Evolutionary conservation across 2,888 invertebrate species (phyloP).

Genomic region (Eristalis intricaria): DNA sequence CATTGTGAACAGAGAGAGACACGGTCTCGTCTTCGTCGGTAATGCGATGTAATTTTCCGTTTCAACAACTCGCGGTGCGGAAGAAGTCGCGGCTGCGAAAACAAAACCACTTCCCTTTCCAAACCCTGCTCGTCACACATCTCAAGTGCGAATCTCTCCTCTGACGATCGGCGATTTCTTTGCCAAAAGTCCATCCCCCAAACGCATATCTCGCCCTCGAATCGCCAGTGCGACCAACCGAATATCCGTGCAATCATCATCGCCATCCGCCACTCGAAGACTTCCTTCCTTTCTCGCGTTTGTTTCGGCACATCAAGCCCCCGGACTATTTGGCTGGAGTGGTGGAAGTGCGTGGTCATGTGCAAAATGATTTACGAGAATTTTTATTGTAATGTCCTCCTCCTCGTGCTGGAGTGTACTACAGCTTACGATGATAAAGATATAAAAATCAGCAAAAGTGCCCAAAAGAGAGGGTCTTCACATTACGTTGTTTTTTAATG

Average conservation of each 20-base stretch:
- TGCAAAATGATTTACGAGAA: slow-evolving; percentile 65
- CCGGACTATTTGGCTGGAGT: not conserved
- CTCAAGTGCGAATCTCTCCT: not conserved
- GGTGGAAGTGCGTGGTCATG: slow-evolving; percentile 29
- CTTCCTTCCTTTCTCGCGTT: slow-evolving; percentile 38
- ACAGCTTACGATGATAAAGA: slow-evolving; percentile 41
- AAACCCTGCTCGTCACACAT: not conserved
- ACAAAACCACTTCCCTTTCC: not conserved
- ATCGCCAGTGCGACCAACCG: not conserved
- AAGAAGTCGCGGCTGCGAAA: slow-evolving; percentile 30
- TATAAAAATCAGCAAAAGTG: slow-evolving; percentile 35
- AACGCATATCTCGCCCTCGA: not conserved
- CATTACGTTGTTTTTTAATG: slow-evolving; percentile 45
- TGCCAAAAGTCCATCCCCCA: not conserved
- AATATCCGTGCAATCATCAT: slow-evolving; percentile 8
- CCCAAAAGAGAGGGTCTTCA: slow-evolving; percentile 8
- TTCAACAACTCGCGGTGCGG: slow-evolving; percentile 44
- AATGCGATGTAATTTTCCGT: slow-evolving; percentile 61
- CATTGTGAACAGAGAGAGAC: slow-evolving; percentile 2
- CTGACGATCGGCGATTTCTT: not conserved
- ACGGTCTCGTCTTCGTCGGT: slow-evolving; percentile 31
- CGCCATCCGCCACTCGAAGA: slow-evolving; percentile 23
- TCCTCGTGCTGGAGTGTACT: slow-evolving; percentile 30
- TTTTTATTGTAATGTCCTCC: slow-evolving; percentile 44
- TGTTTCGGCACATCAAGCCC: not conserved